Conservation (phyloP, 1,140 invertebrate species). For the Drosophila cardini region DNA sequence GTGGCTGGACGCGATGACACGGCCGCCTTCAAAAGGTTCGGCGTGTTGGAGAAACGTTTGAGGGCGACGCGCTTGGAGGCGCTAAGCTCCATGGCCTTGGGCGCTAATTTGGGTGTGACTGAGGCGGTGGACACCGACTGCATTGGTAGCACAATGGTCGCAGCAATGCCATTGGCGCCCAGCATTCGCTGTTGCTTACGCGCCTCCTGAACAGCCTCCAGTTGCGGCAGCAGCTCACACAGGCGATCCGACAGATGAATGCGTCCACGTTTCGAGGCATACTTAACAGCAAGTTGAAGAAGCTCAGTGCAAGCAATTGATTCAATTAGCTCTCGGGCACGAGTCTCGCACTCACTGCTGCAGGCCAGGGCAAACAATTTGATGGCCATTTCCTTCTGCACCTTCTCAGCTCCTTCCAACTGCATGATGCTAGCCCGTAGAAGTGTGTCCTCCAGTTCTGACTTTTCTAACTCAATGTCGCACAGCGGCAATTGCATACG, state of each 20-base stretch:
- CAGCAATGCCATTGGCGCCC: slow-evolving; percentile 62
- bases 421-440: slow-evolving; percentile 88
- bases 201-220: slow-evolving; percentile 75
- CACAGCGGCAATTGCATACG: slow-evolving; percentile 91
- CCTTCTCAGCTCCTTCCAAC: slow-evolving; percentile 87
- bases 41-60: slow-evolving; percentile 66
- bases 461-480: slow-evolving; percentile 92
- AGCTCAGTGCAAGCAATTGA: slow-evolving; percentile 91
- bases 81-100: slow-evolving; percentile 74
- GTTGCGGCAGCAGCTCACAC: slow-evolving; percentile 73
- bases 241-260: slow-evolving; percentile 92
- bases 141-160: slow-evolving; percentile 67
- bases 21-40: slow-evolving; percentile 66
- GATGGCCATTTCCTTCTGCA: slow-evolving; percentile 91
- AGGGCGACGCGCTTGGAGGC: slow-evolving; percentile 63
- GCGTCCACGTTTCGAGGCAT: slow-evolving; percentile 91
- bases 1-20: slow-evolving; percentile 52
- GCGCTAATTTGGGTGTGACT: slow-evolving; percentile 58
- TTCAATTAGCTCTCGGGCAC: slow-evolving; percentile 94
- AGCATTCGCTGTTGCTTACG: slow-evolving; percentile 68
- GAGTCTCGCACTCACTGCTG: slow-evolving; percentile 92
- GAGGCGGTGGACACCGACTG: slow-evolving; percentile 26
- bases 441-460: slow-evolving; percentile 91
- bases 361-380: slow-evolving; percentile 94
- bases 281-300: slow-evolving; percentile 93